Evolutionary conservation across 2,797 vertebrate genomes (phyloP), one percentile per base, ranked within the genome.

Genomic region (Pangasius larnaudii): DNA sequence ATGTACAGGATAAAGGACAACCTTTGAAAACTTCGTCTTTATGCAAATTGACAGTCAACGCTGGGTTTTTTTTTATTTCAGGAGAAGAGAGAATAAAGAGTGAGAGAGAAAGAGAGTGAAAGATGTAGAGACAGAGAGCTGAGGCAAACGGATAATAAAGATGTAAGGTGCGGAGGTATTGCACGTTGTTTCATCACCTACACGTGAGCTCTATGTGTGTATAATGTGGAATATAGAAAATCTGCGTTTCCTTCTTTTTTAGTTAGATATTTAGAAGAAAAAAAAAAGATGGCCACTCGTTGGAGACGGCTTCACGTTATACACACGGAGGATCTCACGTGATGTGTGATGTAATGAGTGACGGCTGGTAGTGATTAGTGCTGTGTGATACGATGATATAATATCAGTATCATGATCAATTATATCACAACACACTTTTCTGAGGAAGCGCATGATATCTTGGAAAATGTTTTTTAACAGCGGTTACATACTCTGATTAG

Each of bases 131-230:
- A 63, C 27, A 75, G 81, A 27, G 53, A 59, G 77, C 59, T 74
- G 56, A 89, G 39, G 63, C 75, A 82, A 67, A 24, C 87, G 80
- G 58, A 86, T 84, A 85, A 58, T 84, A 53, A 83, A 79, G 42
- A 42, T 85, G 46, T 27, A 65, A 80, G 71, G 19, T 63, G 67
- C 65, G 74, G 49, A 74, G 79, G 85, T 88, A 87, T 89, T 89
- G 39, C 90, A 51, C 79, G 4, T 24, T 27, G 58, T 91, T 91
- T 87, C 90, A 91, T 91, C 90, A 89, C 77, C 75, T 69, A 22
- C 51, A 61, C 56, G 42, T 51, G 67, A 75, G 58, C 19, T 71
- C 19, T 39, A 33, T 16, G 36, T 71, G 14, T 67, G 63, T 33
- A 1, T 8, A n/a, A 67, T 16, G n/a, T 67, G 63, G 13, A 67